Evolutionary conservation across 2,113 vertebrate genomes (phyloP).

Genomic region (Haemorhous mexicanus): DNA sequence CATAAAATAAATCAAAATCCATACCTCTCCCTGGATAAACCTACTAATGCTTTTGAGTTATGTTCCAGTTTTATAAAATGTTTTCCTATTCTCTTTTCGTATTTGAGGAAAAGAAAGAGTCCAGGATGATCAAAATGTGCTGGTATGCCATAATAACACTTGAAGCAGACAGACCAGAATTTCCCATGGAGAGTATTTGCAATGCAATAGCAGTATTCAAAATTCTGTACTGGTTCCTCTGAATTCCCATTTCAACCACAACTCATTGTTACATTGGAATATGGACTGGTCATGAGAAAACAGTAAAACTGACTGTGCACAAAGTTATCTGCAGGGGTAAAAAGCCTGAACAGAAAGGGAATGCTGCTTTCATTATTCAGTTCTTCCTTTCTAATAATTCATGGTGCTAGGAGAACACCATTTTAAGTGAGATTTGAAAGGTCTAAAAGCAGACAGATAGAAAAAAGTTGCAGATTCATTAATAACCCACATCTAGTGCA

Average conservation of each 20-base stretch:
- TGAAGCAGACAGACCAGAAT: not conserved
- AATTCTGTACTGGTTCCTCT: not conserved
- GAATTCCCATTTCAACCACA: not conserved
- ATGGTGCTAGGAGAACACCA: not conserved
- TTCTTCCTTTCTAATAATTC: not conserved
- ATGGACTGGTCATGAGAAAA: not conserved
- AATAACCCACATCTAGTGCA: not conserved
- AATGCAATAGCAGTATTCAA: not conserved
- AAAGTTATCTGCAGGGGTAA: not conserved
- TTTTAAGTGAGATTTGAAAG: not conserved
- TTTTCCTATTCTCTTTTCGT: not conserved
- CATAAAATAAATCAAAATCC: not conserved
- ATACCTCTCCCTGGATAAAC: not conserved
- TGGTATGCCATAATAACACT: not conserved
- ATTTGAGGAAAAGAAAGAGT: not conserved
- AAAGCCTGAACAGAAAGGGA: not conserved
- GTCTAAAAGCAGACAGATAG: not conserved
- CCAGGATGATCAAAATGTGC: not conserved
- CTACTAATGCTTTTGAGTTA: not conserved
- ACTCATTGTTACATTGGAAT: not conserved
- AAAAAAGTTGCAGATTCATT: not conserved
- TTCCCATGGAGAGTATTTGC: not conserved
- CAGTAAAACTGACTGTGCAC: not conserved
- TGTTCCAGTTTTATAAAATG: not conserved
- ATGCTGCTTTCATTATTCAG: not conserved